These are phyloP conservation scores for Syrrhaptes paradoxus DNA, from an alignment of 2,113 vertebrate species.

Conservation along the genomic window DNA sequence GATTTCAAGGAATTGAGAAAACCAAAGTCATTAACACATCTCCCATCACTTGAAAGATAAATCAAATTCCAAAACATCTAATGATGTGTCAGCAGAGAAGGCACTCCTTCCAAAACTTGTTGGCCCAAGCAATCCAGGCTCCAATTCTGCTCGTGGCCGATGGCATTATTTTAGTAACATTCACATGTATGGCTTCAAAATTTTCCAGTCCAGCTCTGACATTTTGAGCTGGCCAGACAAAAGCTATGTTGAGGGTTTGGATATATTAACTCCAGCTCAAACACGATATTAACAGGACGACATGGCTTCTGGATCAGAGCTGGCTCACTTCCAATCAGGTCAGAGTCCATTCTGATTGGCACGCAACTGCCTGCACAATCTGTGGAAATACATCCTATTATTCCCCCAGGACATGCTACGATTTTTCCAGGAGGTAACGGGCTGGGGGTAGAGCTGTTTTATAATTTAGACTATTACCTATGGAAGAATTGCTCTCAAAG, in stretches of 20 bases:
- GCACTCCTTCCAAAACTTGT: background rate
- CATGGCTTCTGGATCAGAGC: background rate
- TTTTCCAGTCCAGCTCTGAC: background rate
- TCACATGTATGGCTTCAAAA: background rate
- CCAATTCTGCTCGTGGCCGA: background rate
- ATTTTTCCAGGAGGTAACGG: background rate
- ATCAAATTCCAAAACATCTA: background rate
- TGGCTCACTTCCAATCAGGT: constrained; percentile 1
- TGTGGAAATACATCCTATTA: background rate
- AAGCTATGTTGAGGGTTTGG: background rate
- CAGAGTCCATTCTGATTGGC: background rate
- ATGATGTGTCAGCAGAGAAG: background rate
- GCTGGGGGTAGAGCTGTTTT: background rate
- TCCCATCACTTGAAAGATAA: background rate
- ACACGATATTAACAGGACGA: background rate
- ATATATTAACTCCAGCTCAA: background rate
- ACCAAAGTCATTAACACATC: background rate
- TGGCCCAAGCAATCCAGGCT: background rate
- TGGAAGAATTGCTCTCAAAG: background rate
- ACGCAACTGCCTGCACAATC: background rate
- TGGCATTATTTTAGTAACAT: background rate
- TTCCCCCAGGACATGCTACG: background rate
- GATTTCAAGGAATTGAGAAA: background rate
- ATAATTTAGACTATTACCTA: background rate
- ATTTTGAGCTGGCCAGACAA: background rate